Evolutionary conservation across 2,113 vertebrate genomes (phyloP).

Genomic region (Cheilinus undulatus): DNA sequence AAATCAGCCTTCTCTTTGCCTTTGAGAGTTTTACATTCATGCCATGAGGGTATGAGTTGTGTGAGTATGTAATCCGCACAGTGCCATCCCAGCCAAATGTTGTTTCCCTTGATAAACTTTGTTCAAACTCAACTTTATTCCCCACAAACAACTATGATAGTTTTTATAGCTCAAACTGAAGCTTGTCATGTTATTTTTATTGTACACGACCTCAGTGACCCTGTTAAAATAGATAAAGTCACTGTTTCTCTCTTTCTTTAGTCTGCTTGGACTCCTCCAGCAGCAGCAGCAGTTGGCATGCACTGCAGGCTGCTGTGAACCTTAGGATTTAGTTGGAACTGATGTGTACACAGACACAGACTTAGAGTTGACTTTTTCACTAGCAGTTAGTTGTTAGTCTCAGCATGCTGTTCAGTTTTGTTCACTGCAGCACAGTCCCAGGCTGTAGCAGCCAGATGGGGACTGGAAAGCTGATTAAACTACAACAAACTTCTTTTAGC

Average conservation of each 20-base stretch:
- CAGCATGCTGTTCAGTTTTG: conserved; percentile 19
- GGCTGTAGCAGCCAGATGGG: conserved; percentile 41
- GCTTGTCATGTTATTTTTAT: neutral
- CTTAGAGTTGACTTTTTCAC: conserved; percentile 20
- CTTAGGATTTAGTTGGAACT: conserved; percentile 14
- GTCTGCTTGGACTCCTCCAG: neutral
- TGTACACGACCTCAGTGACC: neutral
- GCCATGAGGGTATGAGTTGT: neutral
- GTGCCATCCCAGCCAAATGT: neutral
- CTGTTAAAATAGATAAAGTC: neutral
- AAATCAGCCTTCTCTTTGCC: too few relatives aligned
- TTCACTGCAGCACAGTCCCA: conserved; percentile 23
- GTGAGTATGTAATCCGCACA: neutral
- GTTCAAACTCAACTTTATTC: neutral
- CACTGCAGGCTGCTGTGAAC: neutral
- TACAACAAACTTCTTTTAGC: conserved; percentile 44
- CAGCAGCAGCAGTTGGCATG: neutral
- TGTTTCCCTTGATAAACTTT: neutral
- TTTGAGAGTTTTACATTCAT: neutral
- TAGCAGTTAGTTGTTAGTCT: conserved; percentile 27
- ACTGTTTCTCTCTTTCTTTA: neutral
- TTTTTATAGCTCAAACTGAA: neutral
- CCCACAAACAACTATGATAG: neutral
- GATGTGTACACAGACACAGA: conserved; percentile 5
- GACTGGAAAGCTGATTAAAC: conserved; percentile 49